Evolutionary conservation across 2,888 invertebrate genomes (phyloP), one percentile per base, ranked within the genome.

Genomic region (Calameuta pallipes): DNA sequence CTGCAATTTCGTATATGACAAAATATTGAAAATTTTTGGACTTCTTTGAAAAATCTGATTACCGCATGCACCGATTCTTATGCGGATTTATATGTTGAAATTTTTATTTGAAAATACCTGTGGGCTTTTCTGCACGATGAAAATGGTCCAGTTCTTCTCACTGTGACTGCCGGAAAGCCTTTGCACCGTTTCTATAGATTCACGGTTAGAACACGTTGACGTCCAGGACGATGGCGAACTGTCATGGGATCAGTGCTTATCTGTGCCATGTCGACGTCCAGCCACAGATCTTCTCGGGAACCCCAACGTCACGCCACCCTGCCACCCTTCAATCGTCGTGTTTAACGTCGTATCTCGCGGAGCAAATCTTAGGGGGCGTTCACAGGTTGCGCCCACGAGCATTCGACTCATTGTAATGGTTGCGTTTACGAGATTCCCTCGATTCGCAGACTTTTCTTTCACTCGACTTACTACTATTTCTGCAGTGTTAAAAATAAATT

Each of bases 231-330:
- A 71, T 56, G 56, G 76, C 75, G 76, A 75, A 81, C 79, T 78
- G 78, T 80, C 82, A 75, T 81, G 80, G 83, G 81, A 85, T 86
- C 78, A 78, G 75, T 80, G 73, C 84, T 87, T 87, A 87, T 87
- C 87, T 82, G 79, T 83, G 86, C 83, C 82, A 82, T 83, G 85
- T 84, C 84, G 85, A 82, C 84, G 79, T 85, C 83, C 82, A 81
- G 80, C 82, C 78, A 56, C 56, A 56, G 56, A 23, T 56, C 56
- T 56, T 75, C 80, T 77, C 76, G 79, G 71, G 77, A 76, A 79
- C 75, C 76, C 69, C 23, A 56, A 56, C 56, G 9, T 56, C 68
- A 34, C 34, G 56, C 78, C 73, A 36, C 76, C 76, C 69, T 74
- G 74, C 31, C 70, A 69, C 23, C 23, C 76, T 34, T 71, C 75